A percentile compares a stretch with the other conserved stretches of the same genome.
Evolutionary conservation across 1,140 invertebrate species (phyloP).

Genomic region (Atta cephalotes): DNA sequence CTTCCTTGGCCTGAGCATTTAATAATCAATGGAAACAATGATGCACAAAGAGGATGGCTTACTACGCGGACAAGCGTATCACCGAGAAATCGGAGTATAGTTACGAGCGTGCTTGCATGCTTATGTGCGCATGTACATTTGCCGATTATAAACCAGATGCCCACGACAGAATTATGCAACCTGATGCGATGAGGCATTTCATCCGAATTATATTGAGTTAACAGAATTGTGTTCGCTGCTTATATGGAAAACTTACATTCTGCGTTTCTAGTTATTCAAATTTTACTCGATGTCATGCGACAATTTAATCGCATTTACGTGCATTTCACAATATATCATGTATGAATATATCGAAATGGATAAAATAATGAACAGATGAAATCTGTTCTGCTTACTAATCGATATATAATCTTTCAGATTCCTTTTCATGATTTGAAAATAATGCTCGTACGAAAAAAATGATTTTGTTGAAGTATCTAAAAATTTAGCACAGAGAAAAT

Average conservation of each 20-base stretch:
- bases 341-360: background rate
- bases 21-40: constrained; percentile 71
- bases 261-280: constrained; percentile 1
- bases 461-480: no score
- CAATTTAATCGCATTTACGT: constrained; percentile 4
- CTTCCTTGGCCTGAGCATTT: constrained; percentile 65
- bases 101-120: background rate
- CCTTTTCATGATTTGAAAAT: background rate
- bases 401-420: background rate
- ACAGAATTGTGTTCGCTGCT: background rate
- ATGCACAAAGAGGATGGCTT: constrained; percentile 55
- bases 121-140: background rate
- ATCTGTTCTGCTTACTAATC: background rate
- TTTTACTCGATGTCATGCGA: background rate
- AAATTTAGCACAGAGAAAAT: no score
- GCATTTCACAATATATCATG: background rate
- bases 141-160: background rate
- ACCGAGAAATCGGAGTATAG: constrained; percentile 20
- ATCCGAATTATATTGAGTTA: background rate
- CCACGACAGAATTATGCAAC: background rate
- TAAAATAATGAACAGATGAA: background rate
- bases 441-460: background rate
- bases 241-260: constrained; percentile 8
- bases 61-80: constrained; percentile 12
- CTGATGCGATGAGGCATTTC: constrained; percentile 2